Percentiles rank a stretch among this genome's conserved stretches.
Conservation (phyloP, 2,797 vertebrate species). For the Scleropages formosus region DNA sequence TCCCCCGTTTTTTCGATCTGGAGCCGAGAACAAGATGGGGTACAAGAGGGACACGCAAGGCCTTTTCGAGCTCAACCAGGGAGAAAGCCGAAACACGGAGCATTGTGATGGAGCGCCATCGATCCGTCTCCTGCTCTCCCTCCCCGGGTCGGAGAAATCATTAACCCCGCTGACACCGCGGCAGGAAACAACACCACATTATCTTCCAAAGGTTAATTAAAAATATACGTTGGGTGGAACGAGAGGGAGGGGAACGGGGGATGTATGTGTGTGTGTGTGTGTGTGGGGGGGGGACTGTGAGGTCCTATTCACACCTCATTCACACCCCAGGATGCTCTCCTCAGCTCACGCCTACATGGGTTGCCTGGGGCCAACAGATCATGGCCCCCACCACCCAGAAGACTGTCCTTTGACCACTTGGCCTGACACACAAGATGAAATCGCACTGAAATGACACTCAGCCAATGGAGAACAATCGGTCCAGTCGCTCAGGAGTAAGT, state of each 20-base stretch:
- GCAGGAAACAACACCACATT: constrained; percentile 71
- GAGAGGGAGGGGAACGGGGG: constrained; percentile 38
- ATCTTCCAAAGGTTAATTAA: constrained; percentile 82
- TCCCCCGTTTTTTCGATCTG: background rate
- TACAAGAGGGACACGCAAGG: background rate
- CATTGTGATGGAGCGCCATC: constrained; percentile 74
- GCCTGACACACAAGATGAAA: background rate
- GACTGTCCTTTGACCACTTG: constrained; percentile 4
- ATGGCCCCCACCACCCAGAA: background rate
- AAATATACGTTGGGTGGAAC: constrained; percentile 65
- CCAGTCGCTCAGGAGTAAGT: too few species aligned
- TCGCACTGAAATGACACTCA: background rate
- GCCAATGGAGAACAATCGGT: background rate
- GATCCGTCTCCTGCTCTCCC: constrained; percentile 70
- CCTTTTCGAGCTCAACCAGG: constrained; percentile 7
- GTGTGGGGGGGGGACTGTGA: constrained; percentile 58
- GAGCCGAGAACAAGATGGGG: constrained; percentile 6
- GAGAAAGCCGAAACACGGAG: constrained; percentile 63
- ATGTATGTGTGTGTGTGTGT: background rate
- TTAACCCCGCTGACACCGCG: constrained; percentile 76
- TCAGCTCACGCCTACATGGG: background rate
- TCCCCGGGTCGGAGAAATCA: constrained; percentile 72
- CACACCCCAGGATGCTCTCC: background rate
- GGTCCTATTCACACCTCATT: constrained; percentile 17
- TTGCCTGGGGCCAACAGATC: background rate